phyloP scores from a whole-genome alignment of 2,113 vertebrate genomes.

The Rhea pennata region DNA sequence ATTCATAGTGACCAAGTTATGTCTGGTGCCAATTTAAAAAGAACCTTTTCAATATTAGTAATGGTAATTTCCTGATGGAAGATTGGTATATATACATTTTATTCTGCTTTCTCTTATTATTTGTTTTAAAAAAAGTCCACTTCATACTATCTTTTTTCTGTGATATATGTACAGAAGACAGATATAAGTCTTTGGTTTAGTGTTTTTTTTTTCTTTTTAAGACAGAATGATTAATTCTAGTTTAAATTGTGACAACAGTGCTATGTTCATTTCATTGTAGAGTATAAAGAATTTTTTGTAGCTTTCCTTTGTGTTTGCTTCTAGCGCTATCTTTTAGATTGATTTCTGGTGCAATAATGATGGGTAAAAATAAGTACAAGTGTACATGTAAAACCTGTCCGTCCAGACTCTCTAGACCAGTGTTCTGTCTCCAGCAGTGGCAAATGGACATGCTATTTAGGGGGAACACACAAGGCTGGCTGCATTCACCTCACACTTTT shows the following conservation, averaged over 20 bases:
- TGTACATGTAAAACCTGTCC: neutral
- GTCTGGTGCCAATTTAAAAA: conserved; percentile 9
- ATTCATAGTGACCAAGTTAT: conserved; percentile 1
- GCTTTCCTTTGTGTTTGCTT: neutral
- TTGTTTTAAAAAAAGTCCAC: neutral
- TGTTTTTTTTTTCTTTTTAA: neutral
- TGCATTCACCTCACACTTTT: neutral
- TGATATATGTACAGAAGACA: neutral
- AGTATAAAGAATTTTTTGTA: neutral
- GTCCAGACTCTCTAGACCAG: neutral
- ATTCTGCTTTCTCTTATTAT: neutral
- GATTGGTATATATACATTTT: neutral
- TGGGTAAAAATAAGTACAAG: neutral
- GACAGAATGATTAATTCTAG: neutral
- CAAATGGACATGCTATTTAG: neutral
- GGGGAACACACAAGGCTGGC: neutral
- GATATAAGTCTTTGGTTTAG: neutral
- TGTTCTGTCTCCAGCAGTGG: neutral
- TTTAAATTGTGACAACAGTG: neutral
- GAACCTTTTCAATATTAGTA: neutral
- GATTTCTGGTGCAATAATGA: neutral
- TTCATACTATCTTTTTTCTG: conserved; percentile 21
- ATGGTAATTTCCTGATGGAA: neutral
- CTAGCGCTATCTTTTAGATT: neutral
- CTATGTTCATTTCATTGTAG: neutral